phyloP scores from a whole-genome alignment of 2,797 vertebrate genomes.

The Oryzias sinensis region DNA sequence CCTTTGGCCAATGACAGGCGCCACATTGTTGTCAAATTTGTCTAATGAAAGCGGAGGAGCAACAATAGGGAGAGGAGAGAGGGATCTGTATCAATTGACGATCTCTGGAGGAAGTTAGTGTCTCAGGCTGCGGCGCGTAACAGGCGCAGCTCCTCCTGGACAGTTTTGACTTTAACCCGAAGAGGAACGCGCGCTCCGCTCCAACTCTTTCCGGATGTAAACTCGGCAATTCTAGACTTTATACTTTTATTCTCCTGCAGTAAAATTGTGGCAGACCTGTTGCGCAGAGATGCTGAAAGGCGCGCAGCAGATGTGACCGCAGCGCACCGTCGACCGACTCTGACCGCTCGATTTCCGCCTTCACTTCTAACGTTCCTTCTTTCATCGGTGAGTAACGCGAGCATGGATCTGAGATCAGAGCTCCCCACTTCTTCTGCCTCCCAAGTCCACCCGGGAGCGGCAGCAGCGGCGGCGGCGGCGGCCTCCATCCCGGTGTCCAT shows the following conservation, averaged over 20 bases:
- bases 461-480: conserved; percentile 46
- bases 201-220: conserved; percentile 42
- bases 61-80: conserved; percentile 89
- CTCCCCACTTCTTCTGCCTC: conserved; percentile 81
- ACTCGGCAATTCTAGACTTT: conserved; percentile 15
- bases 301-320: conserved; percentile 42
- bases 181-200: conserved; percentile 47
- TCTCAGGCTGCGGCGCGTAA: conserved; percentile 74
- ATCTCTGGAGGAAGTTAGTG: conserved; percentile 85
- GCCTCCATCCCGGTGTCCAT: conserved; percentile 90
- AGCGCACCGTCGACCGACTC: not conserved
- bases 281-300: conserved; percentile 42
- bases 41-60: conserved; percentile 96
- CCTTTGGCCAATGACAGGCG: conserved; percentile 93
- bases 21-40: conserved; percentile 99
- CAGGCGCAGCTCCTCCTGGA: conserved; percentile 72
- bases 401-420: conserved; percentile 92
- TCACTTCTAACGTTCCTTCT: conserved; percentile 7
- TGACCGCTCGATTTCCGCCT: not conserved
- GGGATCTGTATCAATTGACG: conserved; percentile 83
- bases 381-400: conserved; percentile 17
- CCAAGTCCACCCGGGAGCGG: conserved; percentile 78
- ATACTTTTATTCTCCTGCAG: not conserved
- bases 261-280: conserved; percentile 42
- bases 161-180: conserved; percentile 28